Evolutionary conservation across 2,888 invertebrate genomes (phyloP).

Genomic region (Tineola bisselliella): DNA sequence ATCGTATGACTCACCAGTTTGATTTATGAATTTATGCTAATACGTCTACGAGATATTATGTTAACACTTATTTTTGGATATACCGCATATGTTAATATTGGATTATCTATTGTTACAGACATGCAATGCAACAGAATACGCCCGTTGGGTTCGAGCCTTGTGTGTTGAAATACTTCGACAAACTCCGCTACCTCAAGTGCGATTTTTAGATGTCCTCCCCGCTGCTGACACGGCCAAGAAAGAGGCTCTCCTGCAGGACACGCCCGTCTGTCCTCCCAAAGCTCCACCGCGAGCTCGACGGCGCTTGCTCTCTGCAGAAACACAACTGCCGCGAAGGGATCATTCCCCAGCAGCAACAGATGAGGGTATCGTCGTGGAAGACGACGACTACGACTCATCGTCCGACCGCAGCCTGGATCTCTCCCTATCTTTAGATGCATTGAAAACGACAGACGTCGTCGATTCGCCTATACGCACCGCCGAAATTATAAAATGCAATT

Average conservation of each 20-base stretch:
- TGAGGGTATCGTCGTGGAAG: constrained; percentile 65
- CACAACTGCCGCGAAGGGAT: constrained; percentile 46
- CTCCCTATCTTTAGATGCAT: constrained; percentile 54
- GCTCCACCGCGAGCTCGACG: constrained; percentile 57
- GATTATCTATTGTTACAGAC: constrained; percentile 66
- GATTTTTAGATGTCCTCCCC: constrained; percentile 76
- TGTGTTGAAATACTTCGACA: constrained; percentile 80
- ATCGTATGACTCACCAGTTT: background rate
- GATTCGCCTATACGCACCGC: constrained; percentile 53
- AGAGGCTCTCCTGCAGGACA: constrained; percentile 40
- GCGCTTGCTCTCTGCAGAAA: constrained; percentile 40
- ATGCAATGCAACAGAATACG: constrained; percentile 74
- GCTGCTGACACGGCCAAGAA: constrained; percentile 65
- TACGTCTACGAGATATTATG: constrained; percentile 13
- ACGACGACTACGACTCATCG: constrained; percentile 66
- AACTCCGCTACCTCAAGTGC: constrained; percentile 76
- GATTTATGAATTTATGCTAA: constrained; percentile 6
- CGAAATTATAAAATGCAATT: constrained; percentile 56
- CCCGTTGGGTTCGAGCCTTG: constrained; percentile 78
- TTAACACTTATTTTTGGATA: background rate
- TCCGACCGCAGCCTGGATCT: constrained; percentile 66
- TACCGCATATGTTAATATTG: constrained; percentile 2
- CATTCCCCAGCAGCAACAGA: constrained; percentile 61
- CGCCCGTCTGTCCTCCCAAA: constrained; percentile 44
- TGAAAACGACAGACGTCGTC: constrained; percentile 52